These are phyloP conservation scores for Micrasema minimum DNA, from an alignment of 1,140 invertebrate genomes.

Conservation along the genomic window DNA sequence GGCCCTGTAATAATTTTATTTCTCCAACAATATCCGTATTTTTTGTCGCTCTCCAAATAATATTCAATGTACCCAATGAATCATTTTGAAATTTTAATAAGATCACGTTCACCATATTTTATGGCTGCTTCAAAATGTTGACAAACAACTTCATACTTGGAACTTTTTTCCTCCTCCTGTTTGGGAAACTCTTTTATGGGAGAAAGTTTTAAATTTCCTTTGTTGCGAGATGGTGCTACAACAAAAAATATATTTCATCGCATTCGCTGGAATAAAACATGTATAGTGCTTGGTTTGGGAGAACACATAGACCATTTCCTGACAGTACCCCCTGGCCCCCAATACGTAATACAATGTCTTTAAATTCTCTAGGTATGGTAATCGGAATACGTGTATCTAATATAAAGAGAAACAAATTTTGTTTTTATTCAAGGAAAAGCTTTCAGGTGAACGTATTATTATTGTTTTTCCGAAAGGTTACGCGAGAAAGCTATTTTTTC, in stretches of 20 bases:
- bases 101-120: conserved; percentile 37
- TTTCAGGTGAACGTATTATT: too few species aligned
- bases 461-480: too few species aligned
- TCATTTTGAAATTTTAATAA: conserved; percentile 38
- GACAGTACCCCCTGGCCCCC: too few species aligned
- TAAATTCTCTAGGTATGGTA: too few species aligned
- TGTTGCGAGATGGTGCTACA: conserved; percentile 17
- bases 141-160: conserved; percentile 48
- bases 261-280: conserved; percentile 25
- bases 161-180: conserved; percentile 31
- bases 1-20: conserved; percentile 1
- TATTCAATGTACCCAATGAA: conserved; percentile 39
- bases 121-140: conserved; percentile 33
- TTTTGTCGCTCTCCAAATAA: conserved; percentile 34
- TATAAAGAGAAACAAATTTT: too few species aligned
- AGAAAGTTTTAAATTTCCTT: conserved; percentile 50
- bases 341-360: too few species aligned
- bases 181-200: conserved; percentile 28
- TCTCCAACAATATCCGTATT: neutral
- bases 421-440: too few species aligned
- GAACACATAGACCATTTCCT: neutral
- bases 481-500: too few species aligned
- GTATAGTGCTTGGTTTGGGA: neutral
- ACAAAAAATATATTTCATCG: conserved; percentile 21
- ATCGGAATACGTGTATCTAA: too few species aligned